A percentile compares a stretch with the other conserved stretches of the same genome.
Evolutionary conservation across 1,140 invertebrate genomes (phyloP).

Genomic region (Hyles euphorbiae): DNA sequence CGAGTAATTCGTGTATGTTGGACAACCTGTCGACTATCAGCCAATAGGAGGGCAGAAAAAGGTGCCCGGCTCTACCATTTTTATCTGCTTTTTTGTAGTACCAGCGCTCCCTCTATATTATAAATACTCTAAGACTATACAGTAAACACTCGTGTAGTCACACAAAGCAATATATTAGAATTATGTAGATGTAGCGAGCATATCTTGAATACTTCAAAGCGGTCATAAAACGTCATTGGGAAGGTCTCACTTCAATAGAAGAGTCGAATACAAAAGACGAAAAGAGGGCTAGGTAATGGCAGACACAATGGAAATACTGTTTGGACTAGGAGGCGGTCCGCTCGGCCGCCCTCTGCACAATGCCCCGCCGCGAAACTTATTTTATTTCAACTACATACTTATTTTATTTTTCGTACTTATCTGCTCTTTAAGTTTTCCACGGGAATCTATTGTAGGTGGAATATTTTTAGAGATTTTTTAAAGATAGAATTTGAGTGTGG

Average conservation of each 20-base stretch:
- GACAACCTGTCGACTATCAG: no score
- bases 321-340: constrained; percentile 61
- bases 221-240: constrained; percentile 66
- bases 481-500: no score
- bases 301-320: constrained; percentile 69
- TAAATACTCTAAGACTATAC: no score
- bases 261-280: constrained; percentile 66
- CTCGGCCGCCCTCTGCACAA: constrained; percentile 50
- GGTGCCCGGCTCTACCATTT: no score
- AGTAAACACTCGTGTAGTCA: not conserved
- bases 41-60: no score
- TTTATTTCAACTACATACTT: constrained; percentile 39
- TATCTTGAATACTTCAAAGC: constrained; percentile 70
- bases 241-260: constrained; percentile 71
- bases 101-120: no score
- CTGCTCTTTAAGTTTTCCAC: constrained; percentile 35
- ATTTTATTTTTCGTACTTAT: constrained; percentile 59
- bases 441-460: constrained; percentile 18
- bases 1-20: no score
- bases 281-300: constrained; percentile 72
- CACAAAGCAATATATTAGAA: constrained; percentile 33
- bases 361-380: constrained; percentile 64
- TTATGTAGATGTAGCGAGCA: constrained; percentile 33
- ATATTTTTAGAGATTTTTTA: not conserved
- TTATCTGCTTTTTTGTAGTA: no score